phyloP scores from a whole-genome alignment of 2,113 vertebrate genomes.

The Polyodon spathula region DNA sequence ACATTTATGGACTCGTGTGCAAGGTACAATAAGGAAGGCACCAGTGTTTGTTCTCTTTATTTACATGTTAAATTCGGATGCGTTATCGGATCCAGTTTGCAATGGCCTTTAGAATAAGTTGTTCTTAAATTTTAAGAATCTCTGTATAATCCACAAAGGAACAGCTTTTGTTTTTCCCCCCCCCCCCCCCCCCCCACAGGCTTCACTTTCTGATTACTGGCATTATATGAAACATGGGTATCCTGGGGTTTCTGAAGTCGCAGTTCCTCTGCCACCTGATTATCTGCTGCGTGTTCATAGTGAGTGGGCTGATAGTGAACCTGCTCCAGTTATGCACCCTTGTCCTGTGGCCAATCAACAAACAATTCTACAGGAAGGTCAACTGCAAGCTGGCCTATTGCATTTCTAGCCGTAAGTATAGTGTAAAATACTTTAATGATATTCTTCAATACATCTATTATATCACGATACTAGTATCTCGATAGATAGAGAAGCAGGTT shows the following conservation, averaged over 20 bases:
- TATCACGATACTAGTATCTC: neutral
- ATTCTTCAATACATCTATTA: neutral
- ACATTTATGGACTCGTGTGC: too few relatives aligned
- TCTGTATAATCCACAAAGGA: too few relatives aligned
- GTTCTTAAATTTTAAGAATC: too few relatives aligned
- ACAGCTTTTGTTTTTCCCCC: too few relatives aligned
- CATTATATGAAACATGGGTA: constrained; percentile 59
- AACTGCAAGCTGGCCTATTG: constrained; percentile 86
- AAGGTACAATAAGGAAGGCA: too few relatives aligned
- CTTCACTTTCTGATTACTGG: constrained; percentile 4
- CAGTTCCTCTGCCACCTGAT: constrained; percentile 83
- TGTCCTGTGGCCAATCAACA: constrained; percentile 76
- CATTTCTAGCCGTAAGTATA: constrained; percentile 79
- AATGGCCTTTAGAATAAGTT: too few relatives aligned
- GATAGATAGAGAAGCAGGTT: constrained; percentile 13
- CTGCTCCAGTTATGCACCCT: constrained; percentile 77
- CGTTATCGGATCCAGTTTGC: too few relatives aligned
- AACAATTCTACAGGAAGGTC: constrained; percentile 79
- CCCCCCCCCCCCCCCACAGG: too few relatives aligned
- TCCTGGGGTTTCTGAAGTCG: constrained; percentile 74
- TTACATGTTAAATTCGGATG: too few relatives aligned
- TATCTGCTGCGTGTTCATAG: constrained; percentile 87
- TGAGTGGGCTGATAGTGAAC: constrained; percentile 83
- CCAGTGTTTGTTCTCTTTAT: too few relatives aligned
- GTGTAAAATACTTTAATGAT: neutral